These are phyloP conservation scores for Ceyx erithaca DNA, from an alignment of 2,797 vertebrate genomes.

Conservation along the genomic window DNA sequence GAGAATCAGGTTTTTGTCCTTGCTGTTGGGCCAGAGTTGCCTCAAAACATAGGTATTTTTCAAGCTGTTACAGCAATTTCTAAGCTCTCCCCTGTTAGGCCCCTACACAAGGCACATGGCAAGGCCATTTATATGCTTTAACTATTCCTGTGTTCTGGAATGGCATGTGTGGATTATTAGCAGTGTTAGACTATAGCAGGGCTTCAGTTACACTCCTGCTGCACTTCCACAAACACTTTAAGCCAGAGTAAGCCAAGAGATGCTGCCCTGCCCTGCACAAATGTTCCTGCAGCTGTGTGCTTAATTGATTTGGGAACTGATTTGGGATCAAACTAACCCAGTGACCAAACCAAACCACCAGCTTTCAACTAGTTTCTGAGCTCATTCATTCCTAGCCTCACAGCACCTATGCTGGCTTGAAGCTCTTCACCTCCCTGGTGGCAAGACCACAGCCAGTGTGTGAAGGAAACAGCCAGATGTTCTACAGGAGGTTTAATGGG, in stretches of 20 bases:
- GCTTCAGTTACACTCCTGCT: constrained; percentile 53
- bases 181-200: constrained; percentile 9
- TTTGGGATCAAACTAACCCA: neutral
- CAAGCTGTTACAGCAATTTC: neutral
- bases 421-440: neutral
- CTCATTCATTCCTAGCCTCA: neutral
- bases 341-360: neutral
- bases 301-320: neutral
- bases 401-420: neutral
- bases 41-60: neutral
- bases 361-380: neutral
- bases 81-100: constrained; percentile 13
- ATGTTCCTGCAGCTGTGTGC: constrained; percentile 55
- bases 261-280: constrained; percentile 55
- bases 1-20: neutral
- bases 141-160: constrained; percentile 58
- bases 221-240: constrained; percentile 48
- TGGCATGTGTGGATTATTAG: constrained; percentile 61
- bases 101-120: neutral
- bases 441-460: neutral
- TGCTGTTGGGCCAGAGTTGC: neutral
- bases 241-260: constrained; percentile 43
- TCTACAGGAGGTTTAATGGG: neutral
- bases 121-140: constrained; percentile 35
- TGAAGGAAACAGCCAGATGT: neutral